Base-by-base conservation (phyloP, 2,888 invertebrate species). In the Himalopsyche anomala region DNA sequence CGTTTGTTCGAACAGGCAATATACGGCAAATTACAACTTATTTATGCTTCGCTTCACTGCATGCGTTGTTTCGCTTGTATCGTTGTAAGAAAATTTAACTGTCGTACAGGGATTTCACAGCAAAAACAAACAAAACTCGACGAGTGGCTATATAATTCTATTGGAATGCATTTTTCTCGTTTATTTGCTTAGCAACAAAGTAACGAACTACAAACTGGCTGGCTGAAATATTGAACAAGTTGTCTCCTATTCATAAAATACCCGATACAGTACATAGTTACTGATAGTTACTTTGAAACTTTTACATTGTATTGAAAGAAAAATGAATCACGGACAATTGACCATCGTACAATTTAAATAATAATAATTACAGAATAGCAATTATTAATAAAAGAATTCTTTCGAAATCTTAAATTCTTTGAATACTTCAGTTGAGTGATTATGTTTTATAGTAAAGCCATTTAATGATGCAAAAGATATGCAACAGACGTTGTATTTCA, bases 161-260 rank as follows among this genome's bases (percentile, higher is more conserved):
- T 74, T 11, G 19, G 74, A 74, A 36, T 28, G 19, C 9, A 62
- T 36, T 74, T 69, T 38, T 74, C 28, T 74, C 74, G 4, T 74
- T 28, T 36, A 74, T 74, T 74, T 74, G 36, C 74, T 51, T 51
- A 15, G 51, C 51, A 51, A 74, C 74, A 38, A 74, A 36, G n/a
- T 45, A 36, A 15, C 74, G 8, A 36, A 74, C 38, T 12, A 38
- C 74, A 74, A 74, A 38, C 15, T 36, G 74, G 74, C 74, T 36
- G 74, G 19, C 36, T 15, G 19, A 74, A 36, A 74, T 74, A 74
- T 11, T 15, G 74, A 15, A 28, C 74, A 74, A 74, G 38, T 38
- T 38, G 74, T 74, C 28, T 28, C 69, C 19, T 74, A 38, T 74
- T 74, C 74, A 74, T 36, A 74, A 19, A 74, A 38, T 36, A 36